phyloP scores from a whole-genome alignment of 2,113 vertebrate genomes.

The Marmota monax region DNA sequence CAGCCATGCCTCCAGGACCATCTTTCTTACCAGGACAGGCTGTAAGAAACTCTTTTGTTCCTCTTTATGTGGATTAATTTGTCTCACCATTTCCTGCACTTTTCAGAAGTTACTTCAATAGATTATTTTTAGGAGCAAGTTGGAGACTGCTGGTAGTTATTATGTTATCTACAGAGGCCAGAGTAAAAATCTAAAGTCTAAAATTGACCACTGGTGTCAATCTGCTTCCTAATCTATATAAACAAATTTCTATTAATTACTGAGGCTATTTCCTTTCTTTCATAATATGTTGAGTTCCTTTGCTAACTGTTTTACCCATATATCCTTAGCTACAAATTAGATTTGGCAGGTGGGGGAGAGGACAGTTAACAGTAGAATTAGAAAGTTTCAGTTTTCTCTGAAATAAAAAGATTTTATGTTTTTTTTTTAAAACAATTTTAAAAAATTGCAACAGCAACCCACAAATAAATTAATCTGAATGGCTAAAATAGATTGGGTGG shows the following conservation, averaged over 20 bases:
- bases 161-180: slow-evolving; percentile 74
- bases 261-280: slow-evolving; percentile 60
- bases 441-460: background rate
- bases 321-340: background rate
- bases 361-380: background rate
- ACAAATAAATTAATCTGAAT: background rate
- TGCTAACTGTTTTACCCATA: background rate
- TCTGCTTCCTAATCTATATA: slow-evolving; percentile 71
- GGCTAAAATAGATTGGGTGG: background rate
- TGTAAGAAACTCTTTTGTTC: slow-evolving; percentile 75
- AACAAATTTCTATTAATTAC: slow-evolving; percentile 70
- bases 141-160: slow-evolving; percentile 68
- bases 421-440: background rate
- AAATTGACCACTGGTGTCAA: slow-evolving; percentile 60
- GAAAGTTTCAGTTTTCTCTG: slow-evolving; percentile 22
- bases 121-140: slow-evolving; percentile 76
- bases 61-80: slow-evolving; percentile 68
- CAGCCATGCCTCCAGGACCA: slow-evolving; percentile 49
- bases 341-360: background rate
- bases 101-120: slow-evolving; percentile 74
- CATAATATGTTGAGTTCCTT: slow-evolving; percentile 31
- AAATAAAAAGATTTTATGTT: background rate
- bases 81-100: slow-evolving; percentile 75
- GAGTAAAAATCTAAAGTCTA: slow-evolving; percentile 56
- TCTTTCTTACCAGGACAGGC: slow-evolving; percentile 21